phyloP scores from a whole-genome alignment of 2,888 invertebrate genomes.

The Synergus japonicus region DNA sequence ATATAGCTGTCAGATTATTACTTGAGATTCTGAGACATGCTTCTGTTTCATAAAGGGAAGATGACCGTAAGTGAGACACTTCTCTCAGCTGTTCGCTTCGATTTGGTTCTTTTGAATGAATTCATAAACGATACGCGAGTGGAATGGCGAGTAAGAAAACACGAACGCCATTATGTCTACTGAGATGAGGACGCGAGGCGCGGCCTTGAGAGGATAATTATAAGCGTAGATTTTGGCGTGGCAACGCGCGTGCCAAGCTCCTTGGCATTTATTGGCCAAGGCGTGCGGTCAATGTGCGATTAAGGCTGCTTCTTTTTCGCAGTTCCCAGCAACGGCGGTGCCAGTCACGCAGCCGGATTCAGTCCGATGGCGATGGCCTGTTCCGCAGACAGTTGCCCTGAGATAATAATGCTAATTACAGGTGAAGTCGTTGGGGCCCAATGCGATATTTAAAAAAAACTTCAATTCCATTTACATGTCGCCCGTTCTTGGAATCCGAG shows the following conservation, averaged over 20 bases:
- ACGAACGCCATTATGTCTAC: no score
- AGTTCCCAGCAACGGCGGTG: constrained; percentile 54
- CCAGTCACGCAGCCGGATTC: constrained; percentile 55
- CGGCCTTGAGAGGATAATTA: constrained; percentile 14
- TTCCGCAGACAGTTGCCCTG: constrained; percentile 55
- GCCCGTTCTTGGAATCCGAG: constrained; percentile 63
- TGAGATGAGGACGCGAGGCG: not conserved
- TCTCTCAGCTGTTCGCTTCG: not conserved
- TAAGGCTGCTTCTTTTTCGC: constrained; percentile 56
- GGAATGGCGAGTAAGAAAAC: no score
- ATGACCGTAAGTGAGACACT: not conserved
- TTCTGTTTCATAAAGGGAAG: not conserved
- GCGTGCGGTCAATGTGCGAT: constrained; percentile 49
- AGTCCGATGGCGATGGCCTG: constrained; percentile 43
- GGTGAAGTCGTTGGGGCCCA: constrained; percentile 54
- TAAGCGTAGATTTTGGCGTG: not conserved
- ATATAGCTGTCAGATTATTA: no score
- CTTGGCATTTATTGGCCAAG: not conserved
- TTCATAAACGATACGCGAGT: not conserved
- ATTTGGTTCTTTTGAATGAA: constrained; percentile 1
- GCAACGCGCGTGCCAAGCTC: constrained; percentile 9
- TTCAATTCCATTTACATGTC: constrained; percentile 68
- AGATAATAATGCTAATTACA: constrained; percentile 69
- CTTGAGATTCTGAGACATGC: not conserved
- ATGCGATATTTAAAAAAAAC: constrained; percentile 66